A percentile compares a stretch with the other conserved stretches of the same genome.
Evolutionary conservation across 2,888 invertebrate genomes (phyloP).

Genomic region (Euproctis similis): DNA sequence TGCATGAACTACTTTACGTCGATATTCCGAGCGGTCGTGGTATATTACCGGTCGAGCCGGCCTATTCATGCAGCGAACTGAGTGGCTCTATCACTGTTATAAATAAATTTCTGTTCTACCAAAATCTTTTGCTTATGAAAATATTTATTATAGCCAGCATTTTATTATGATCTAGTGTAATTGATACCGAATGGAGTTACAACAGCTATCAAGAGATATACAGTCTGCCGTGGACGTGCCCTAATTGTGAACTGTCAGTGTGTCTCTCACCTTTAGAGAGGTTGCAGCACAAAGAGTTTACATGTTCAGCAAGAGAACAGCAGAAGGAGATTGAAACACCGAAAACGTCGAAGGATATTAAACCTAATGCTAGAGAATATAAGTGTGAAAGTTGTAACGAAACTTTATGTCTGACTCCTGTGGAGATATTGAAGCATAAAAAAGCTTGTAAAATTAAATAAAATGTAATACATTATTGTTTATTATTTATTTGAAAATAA

Average conservation of each 20-base stretch:
- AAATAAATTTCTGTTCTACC: too few species aligned
- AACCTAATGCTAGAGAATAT: constrained; percentile 78
- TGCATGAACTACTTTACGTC: too few species aligned
- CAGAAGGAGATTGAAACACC: constrained; percentile 40
- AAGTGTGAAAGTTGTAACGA: constrained; percentile 83
- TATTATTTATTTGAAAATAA: too few species aligned
- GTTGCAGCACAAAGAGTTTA: constrained; percentile 81
- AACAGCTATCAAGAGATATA: constrained; percentile 76
- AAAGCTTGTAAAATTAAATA: constrained; percentile 74
- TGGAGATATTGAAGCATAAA: constrained; percentile 91
- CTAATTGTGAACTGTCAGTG: constrained; percentile 79
- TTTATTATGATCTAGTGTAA: constrained; percentile 61
- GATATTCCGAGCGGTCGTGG: too few species aligned
- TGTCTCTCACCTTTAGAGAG: constrained; percentile 81
- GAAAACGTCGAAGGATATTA: constrained; percentile 37
- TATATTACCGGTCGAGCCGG: too few species aligned
- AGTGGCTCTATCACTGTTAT: too few species aligned
- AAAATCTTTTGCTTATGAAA: too few species aligned
- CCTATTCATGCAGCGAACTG: too few species aligned
- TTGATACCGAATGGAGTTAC: constrained; percentile 81
- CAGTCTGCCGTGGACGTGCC: constrained; percentile 83
- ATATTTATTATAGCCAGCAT: neutral
- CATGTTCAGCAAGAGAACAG: constrained; percentile 46
- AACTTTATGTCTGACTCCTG: constrained; percentile 82
- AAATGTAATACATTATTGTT: constrained; percentile 11